These are phyloP conservation scores for Hylaeus volcanicus DNA, from an alignment of 1,140 invertebrate species.

Conservation along the genomic window DNA sequence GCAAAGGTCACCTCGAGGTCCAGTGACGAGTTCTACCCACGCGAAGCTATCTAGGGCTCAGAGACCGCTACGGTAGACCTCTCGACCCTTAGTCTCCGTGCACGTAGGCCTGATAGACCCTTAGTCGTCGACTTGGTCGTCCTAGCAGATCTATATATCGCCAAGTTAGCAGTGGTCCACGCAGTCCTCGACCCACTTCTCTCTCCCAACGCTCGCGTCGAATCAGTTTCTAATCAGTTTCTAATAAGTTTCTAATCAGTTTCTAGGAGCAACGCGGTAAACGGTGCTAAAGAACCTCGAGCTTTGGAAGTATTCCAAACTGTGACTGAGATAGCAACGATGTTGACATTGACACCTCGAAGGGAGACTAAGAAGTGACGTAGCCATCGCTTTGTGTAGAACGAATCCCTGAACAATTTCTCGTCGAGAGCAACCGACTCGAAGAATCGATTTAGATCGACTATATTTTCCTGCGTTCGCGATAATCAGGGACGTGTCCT, in stretches of 20 bases:
- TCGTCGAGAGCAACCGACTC: too few species aligned
- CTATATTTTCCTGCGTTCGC: too few species aligned
- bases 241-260: neutral
- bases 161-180: constrained; percentile 77
- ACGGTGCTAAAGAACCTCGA: neutral
- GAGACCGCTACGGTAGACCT: constrained; percentile 13
- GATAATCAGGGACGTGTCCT: too few species aligned
- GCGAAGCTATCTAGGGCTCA: neutral
- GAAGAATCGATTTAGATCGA: too few species aligned
- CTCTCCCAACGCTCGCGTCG: constrained; percentile 12
- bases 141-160: constrained; percentile 57
- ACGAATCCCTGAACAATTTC: too few species aligned
- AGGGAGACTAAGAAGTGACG: too few species aligned
- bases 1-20: neutral
- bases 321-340: neutral
- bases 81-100: neutral
- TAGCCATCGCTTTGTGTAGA: too few species aligned
- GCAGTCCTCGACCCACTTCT: constrained; percentile 74
- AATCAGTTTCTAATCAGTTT: too few species aligned
- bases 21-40: neutral
- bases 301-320: too few species aligned
- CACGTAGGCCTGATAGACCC: constrained; percentile 36
- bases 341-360: too few species aligned
- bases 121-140: constrained; percentile 45
- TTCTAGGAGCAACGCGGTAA: neutral